Base-by-base conservation (phyloP, 2,888 invertebrate species). In the Amiota communis region DNA sequence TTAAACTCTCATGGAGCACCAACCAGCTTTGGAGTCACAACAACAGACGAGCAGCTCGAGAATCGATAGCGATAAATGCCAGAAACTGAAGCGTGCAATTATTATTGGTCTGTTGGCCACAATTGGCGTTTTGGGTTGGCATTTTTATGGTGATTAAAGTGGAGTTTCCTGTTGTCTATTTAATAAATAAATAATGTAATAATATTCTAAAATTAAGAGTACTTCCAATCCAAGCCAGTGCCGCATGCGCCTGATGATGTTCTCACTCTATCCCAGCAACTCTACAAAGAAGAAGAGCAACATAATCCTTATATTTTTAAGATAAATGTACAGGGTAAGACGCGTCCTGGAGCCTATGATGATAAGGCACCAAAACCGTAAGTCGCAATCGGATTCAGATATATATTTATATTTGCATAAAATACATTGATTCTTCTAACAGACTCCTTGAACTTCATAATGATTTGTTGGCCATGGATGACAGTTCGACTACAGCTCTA, bases 271-370 rank as follows among this genome's bases (percentile, higher is more conserved):
- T 84, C 87, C 0, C 77, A 80, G 56, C 72, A 76, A 8, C 78
- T 87, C 2, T 87, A 82, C 23, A 76, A 71, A 3, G 81, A 86
- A 23, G 87, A 87, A 75, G 6, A 80, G 2, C 59, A 77, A 20
- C 70, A 81, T 20, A 87, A 80, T 78, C 81, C 81, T 0, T 81
- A 79, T 65, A 78, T 87, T 11, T 80, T 78, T 61, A 83, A 83
- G 49, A 80, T 87, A 11, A 86, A 87, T 79, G 77, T 87, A 63
- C 87, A 87, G 76, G 85, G 86, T 48, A 85, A 79, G 70, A 87
- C 87, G 53, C 81, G 76, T 11, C 77, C 84, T 0, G 80, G 78
- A 8, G 78, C 80, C 51, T 82, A 78, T 13, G 87, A 87, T 75
- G 88, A 87, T 77, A 77, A 76, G 23, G 88, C 88, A 8, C 71